Base-by-base conservation (phyloP, 2,888 invertebrate genomes). In the Margaritifera margaritifera region DNA sequence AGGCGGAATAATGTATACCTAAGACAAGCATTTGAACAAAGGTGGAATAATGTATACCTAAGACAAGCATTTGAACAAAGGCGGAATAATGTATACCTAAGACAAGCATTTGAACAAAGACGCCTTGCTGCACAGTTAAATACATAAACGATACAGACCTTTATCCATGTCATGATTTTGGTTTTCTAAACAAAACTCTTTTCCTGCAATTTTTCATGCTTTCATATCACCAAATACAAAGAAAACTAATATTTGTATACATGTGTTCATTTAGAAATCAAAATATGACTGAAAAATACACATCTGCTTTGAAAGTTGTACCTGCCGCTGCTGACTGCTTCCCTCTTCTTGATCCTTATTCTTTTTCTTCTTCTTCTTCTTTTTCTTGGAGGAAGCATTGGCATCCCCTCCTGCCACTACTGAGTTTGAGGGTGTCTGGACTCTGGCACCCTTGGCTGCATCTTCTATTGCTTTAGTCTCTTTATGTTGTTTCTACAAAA, bases 301-400 rank as follows among this genome's bases (percentile, higher is more conserved):
- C 20, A 59, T 24, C 59, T 19, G 20, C 24, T 50, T 60, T 31
- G 24, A 50, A 22, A 51, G 50, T 50, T 61, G 19, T 61, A 52
- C 20, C 42, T 42, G 42, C 15, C 15, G 27, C 42, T 42, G 42
- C 15, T 42, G 27, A 42, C 4, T 27, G 2, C 20, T 25, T 25
- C 19, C 22, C 18, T 18, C 25, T 25, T 71, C 66, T 53, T 53
- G 25, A 25, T 68, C 69, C 54, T 74, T 64, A 51, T 79, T 78
- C 56, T 77, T 66, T 25, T 80, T 77, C 62, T 79, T 78, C 57
- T 73, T 78, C 64, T 77, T 79, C 63, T 77, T 75, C 31, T 77
- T 78, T 42, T 71, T 72, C 59, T 72, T 68, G n/a, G 67, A 57
- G 24, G 66, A 64, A 27, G 65, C 70, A 54, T 63, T 56, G 18